phyloP scores from a whole-genome alignment of 2,797 vertebrate genomes.

The Esox masquinongy region DNA sequence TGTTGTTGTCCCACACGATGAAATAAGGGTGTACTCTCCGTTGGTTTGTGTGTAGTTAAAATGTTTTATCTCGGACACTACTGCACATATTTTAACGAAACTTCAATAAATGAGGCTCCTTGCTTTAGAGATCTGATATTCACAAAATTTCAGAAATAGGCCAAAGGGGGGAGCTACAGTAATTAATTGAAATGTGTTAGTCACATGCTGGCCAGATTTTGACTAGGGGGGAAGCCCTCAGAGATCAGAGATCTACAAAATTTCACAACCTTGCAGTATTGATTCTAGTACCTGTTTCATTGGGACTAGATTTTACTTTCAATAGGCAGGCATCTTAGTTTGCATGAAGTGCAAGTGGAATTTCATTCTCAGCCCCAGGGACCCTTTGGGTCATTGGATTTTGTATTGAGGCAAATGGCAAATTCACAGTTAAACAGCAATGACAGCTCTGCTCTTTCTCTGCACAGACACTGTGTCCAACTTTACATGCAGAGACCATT shows the following conservation, averaged over 20 bases:
- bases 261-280: neutral
- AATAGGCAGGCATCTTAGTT: conserved; percentile 21
- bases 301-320: neutral
- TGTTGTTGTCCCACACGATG: neutral
- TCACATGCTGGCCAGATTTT: too few species aligned
- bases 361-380: conserved; percentile 31
- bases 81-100: too few species aligned
- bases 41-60: too few species aligned
- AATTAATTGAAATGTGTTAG: too few species aligned
- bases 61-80: too few species aligned
- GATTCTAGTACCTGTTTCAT: neutral
- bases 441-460: conserved; percentile 38
- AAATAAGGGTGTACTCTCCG: too few species aligned
- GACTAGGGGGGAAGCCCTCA: too few species aligned
- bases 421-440: conserved; percentile 39
- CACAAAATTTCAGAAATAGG: too few species aligned
- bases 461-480: conserved; percentile 37
- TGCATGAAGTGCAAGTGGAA: conserved; percentile 33
- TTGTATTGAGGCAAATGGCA: conserved; percentile 20
- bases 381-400: neutral
- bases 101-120: too few species aligned
- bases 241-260: too few species aligned
- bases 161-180: too few species aligned
- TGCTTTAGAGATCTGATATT: too few species aligned
- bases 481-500: conserved; percentile 43